Base-by-base conservation (phyloP, 2,113 vertebrate genomes). In the Pholis gunnellus region DNA sequence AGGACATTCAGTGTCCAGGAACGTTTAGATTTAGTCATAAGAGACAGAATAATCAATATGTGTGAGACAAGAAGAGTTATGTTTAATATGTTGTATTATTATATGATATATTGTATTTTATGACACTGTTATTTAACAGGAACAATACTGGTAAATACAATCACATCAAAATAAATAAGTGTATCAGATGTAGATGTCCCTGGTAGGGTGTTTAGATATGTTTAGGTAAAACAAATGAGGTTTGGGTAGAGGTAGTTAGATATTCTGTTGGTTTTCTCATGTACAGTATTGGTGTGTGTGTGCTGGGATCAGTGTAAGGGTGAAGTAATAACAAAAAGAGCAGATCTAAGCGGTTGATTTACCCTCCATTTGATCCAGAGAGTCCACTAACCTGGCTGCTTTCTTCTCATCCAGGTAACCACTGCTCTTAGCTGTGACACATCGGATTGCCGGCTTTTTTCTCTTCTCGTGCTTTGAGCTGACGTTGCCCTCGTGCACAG, bases 331-430 rank as follows among this genome's bases (percentile, higher is more conserved):
- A 7, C 18, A 5, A 1, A 52, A 69, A 52, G 17, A 50, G 18
- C 10, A 6, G 36, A 42, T 44, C 3, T 46, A 31, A 31, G 54
- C 13, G 14, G 29, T 22, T 59, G 9, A 59, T 72, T 48, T 25
- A n/a, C 36, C 11, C 44, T 63, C 11, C 8, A 2, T 42, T 42
- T 20, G 11, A 22, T 18, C 40, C 15, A 20, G 48, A 13, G 6
- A n/a, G 5, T n/a, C 25, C 14, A 11, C 36, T 83, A 48, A 87
- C 82, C 22, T 46, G 40, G 25, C 31, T 74, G 61, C 44, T 60
- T 20, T 44, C 57, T 27, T 13, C 52, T 72, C 22, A 0, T 88
- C 63, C 81, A 95, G 94, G 92, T 95, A 95, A 85, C 93, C 66
- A 15, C 79, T 10, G 79, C 78, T 83, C 64, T 48, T 48, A 1